Evolutionary conservation across 2,888 invertebrate species (phyloP).

Genomic region (Dicranocentrus wangi): DNA sequence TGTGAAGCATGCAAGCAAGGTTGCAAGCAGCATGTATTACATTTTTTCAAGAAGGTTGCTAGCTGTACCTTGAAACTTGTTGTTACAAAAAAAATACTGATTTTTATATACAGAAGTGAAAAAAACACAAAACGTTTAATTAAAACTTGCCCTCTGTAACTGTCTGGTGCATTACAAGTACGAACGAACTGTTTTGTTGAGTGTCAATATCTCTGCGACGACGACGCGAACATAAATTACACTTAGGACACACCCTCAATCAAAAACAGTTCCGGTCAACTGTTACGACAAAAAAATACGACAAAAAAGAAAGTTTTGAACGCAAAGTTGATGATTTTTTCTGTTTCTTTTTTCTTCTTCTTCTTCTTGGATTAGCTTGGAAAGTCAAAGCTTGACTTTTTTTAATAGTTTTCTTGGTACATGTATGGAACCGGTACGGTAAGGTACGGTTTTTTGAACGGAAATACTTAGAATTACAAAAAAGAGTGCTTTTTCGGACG

Average conservation of each 20-base stretch:
- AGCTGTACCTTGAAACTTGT: conserved; percentile 62
- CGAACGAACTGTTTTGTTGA: conserved; percentile 3
- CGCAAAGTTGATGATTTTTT: not conserved
- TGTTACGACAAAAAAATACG: conserved; percentile 25
- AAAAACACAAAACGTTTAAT: conserved; percentile 1
- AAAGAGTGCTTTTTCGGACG: conserved; percentile 58
- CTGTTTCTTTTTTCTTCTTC: too few species aligned
- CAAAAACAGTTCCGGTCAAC: conserved; percentile 45
- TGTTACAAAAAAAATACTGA: conserved; percentile 9
- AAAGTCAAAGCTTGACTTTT: too few species aligned
- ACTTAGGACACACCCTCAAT: conserved; percentile 12
- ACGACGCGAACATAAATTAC: conserved; percentile 9
- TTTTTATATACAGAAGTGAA: conserved; percentile 5
- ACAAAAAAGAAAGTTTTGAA: too few species aligned
- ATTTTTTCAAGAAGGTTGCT: conserved; percentile 62
- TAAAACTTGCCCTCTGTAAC: conserved; percentile 24
- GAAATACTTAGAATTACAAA: conserved; percentile 57
- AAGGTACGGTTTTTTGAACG: conserved; percentile 15
- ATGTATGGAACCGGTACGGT: too few species aligned
- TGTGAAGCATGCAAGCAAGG: conserved; percentile 50
- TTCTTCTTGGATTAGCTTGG: too few species aligned
- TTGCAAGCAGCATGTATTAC: conserved; percentile 61
- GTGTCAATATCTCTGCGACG: not conserved
- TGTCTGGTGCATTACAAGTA: conserved; percentile 29
- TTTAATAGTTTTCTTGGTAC: too few species aligned